Conservation (phyloP, 2,113 vertebrate genomes). For the Nesogale talazaci region DNA sequence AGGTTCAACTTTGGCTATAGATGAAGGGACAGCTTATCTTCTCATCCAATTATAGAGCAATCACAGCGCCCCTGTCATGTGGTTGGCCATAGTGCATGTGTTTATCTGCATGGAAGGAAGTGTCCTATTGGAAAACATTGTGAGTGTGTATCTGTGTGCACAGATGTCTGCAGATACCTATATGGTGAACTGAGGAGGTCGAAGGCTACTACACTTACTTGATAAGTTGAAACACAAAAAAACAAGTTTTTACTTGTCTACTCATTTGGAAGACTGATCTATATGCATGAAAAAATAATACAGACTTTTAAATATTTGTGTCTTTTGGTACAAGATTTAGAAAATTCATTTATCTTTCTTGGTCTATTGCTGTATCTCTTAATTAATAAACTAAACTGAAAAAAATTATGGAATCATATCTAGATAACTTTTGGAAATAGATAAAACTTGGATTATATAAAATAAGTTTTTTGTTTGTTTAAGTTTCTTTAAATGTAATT, state of each 20-base stretch:
- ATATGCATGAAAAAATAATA: neutral
- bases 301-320: neutral
- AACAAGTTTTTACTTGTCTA: neutral
- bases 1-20: too few relatives aligned
- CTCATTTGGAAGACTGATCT: neutral
- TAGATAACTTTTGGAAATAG: neutral
- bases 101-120: too few relatives aligned
- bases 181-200: neutral
- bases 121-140: too few relatives aligned
- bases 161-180: neutral
- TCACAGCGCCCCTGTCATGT: too few relatives aligned
- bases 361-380: neutral
- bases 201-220: neutral
- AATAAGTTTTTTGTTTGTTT: too few relatives aligned
- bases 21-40: too few relatives aligned
- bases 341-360: neutral
- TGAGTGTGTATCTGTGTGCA: neutral
- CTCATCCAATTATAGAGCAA: too few relatives aligned
- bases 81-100: too few relatives aligned
- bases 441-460: neutral
- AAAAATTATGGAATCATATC: neutral
- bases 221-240: neutral
- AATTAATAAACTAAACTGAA: conserved; percentile 2
- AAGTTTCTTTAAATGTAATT: neutral
- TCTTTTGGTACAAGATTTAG: neutral